Conservation (phyloP, 2,888 invertebrate genomes). For the Encarsia formosa region DNA sequence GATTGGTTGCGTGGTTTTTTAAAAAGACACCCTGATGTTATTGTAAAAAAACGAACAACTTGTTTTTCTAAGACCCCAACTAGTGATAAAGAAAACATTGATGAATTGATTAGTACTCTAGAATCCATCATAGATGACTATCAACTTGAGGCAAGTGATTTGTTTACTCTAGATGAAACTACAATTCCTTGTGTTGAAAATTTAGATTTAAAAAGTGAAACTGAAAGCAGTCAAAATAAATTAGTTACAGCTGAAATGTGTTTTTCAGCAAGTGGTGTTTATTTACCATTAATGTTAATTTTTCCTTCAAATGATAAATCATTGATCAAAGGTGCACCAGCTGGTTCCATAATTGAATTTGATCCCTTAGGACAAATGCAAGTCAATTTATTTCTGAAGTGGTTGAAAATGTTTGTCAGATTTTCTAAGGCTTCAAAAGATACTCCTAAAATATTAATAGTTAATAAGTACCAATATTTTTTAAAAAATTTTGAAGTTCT, state of each 20-base stretch:
- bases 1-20: conserved; percentile 13
- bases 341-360: conserved; percentile 2
- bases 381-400: conserved; percentile 26
- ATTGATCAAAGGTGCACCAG: no score
- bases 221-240: not conserved
- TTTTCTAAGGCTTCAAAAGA: conserved; percentile 36
- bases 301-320: conserved; percentile 21
- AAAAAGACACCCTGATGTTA: conserved; percentile 4
- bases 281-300: conserved; percentile 19
- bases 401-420: conserved; percentile 46
- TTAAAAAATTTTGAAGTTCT: conserved; percentile 40
- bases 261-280: conserved; percentile 33
- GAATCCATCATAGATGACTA: not conserved
- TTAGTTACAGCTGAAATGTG: conserved; percentile 35
- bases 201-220: not conserved
- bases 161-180: conserved; percentile 5
- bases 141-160: conserved; percentile 2
- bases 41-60: not conserved
- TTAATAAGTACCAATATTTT: conserved; percentile 43
- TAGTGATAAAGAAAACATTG: not conserved
- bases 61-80: not conserved
- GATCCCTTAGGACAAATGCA: conserved; percentile 11
- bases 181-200: not conserved
- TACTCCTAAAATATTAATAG: conserved; percentile 37
- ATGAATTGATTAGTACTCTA: conserved; percentile 2